Base-by-base conservation (phyloP, 2,888 invertebrate species). In the Luffia ferchaultella region DNA sequence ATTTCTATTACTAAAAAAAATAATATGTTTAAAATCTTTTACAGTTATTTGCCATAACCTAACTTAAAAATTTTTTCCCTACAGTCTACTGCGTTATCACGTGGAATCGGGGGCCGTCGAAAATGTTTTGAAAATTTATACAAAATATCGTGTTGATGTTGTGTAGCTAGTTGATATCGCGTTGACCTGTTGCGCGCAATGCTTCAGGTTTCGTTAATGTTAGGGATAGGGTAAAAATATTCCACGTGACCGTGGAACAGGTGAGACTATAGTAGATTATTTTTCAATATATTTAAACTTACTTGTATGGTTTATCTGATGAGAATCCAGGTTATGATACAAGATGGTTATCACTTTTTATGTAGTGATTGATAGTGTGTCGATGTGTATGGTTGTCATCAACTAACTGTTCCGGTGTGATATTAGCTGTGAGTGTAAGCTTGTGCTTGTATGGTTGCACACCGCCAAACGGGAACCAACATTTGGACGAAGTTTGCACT, bases 121-220 rank as follows among this genome's bases (percentile, higher is more conserved):
- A 75, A 68, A 62, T 67, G 63, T 71, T 63, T 67, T 69, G 64
- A 72, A 76, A 73, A 68, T 75, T 73, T 72, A 63, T 73, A 62
- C 67, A 73, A 51, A 78, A 77, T 72, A 74, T 72, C 73, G 65
- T 66, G 79, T 18, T 45, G 19, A 41, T 42, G 20, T 48, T 80
- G 82, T 82, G 77, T 83, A 82, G 80, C 80, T 78, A 82, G 79
- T 71, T 70, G 59, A 67, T 71, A 52, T 73, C 83, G 83, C 82
- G 82, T 82, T 82, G 79, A 83, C 84, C 80, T 53, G 84, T 80
- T 77, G 85, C 85, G 85, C 84, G 85, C 85, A 85, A 85, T 85
- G 85, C 85, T 83, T 76, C 80, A 70, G 78, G 84, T 80, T 83
- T 69, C 85, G 85, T 76, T 76, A 61, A 60, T 73, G 78, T 74